These are phyloP conservation scores for Omphaloscelis lunosa DNA, from an alignment of 2,888 invertebrate species.

Conservation along the genomic window DNA sequence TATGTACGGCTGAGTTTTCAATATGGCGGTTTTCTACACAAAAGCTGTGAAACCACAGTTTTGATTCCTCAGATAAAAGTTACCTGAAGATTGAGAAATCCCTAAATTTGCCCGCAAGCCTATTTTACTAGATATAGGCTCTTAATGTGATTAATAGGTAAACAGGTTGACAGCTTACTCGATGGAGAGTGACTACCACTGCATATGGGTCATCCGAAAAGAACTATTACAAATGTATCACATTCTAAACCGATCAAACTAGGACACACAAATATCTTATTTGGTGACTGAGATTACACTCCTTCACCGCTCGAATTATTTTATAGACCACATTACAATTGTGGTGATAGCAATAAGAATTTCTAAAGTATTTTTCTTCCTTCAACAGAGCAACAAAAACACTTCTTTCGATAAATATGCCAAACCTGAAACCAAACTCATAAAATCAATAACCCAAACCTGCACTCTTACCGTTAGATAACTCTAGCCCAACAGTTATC, in stretches of 20 bases:
- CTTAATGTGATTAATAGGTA: background rate
- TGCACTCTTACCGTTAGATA: slow-evolving; percentile 28
- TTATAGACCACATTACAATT: background rate
- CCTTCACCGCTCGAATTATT: background rate
- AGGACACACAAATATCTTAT: background rate
- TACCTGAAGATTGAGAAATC: background rate
- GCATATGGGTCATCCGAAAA: background rate
- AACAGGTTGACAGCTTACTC: background rate
- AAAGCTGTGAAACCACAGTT: background rate
- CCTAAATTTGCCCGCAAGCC: background rate
- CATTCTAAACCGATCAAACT: background rate
- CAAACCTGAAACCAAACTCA: background rate
- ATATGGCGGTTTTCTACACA: no score
- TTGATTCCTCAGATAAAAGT: background rate
- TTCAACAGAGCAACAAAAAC: background rate
- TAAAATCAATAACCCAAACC: slow-evolving; percentile 4
- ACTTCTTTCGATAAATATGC: background rate
- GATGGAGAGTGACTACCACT: background rate
- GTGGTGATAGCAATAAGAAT: background rate
- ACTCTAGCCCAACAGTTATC: slow-evolving; percentile 58
- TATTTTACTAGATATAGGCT: background rate
- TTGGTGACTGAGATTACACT: background rate
- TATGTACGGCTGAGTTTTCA: background rate
- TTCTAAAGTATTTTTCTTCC: background rate
- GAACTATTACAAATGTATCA: background rate